Conservation (phyloP, 2,888 invertebrate genomes). For the Venusia cambrica region DNA sequence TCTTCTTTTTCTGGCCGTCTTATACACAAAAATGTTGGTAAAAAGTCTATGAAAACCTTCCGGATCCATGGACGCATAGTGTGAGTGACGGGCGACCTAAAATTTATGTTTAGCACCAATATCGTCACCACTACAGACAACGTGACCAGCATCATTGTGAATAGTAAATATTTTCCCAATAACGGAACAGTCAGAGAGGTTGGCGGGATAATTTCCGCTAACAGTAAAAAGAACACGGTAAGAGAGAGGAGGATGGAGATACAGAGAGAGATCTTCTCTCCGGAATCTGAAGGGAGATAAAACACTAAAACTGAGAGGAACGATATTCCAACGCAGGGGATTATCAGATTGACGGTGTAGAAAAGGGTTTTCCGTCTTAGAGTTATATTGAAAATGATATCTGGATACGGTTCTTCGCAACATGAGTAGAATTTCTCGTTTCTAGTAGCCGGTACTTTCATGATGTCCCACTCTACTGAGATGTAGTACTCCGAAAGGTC, state of each 20-base stretch:
- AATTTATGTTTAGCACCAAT: conserved; percentile 96
- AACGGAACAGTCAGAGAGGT: conserved; percentile 95
- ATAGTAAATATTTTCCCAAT: conserved; percentile 94
- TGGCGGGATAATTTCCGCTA: conserved; percentile 97
- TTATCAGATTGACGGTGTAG: conserved; percentile 98
- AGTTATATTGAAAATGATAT: conserved; percentile 98
- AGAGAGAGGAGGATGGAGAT: conserved; percentile 95
- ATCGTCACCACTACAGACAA: conserved; percentile 96
- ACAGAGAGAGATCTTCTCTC: conserved; percentile 98
- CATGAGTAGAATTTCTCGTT: conserved; percentile 97
- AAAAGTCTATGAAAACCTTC: conserved; percentile 90
- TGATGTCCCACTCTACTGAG: conserved; percentile 99
- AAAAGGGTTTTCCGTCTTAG: conserved; percentile 96
- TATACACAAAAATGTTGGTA: conserved; percentile 93
- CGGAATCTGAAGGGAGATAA: conserved; percentile 98
- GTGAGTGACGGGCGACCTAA: conserved; percentile 94
- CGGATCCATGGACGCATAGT: conserved; percentile 96
- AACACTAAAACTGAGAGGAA: conserved; percentile 98
- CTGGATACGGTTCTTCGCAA: conserved; percentile 97
- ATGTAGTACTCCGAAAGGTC: conserved; percentile 97
- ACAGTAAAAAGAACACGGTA: conserved; percentile 95
- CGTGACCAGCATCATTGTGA: conserved; percentile 97
- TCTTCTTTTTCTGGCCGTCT: conserved; percentile 91
- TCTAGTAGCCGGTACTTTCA: conserved; percentile 93
- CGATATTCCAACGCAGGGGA: conserved; percentile 98